Percentiles rank a stretch among this genome's conserved stretches.
Conservation (phyloP, 2,888 invertebrate species). For the Emmelina monodactyla region DNA sequence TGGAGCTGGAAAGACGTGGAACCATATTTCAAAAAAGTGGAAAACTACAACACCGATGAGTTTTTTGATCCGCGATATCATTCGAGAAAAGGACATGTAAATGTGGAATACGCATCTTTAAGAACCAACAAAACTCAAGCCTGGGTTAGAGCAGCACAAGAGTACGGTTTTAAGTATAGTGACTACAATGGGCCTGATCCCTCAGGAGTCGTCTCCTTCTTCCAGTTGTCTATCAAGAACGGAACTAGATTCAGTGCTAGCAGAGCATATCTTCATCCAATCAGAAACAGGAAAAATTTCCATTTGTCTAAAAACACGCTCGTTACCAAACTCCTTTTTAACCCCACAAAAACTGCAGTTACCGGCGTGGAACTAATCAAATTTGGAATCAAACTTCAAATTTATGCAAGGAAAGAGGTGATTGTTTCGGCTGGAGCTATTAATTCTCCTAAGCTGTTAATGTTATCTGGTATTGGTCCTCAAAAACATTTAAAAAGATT, state of each 20-base stretch:
- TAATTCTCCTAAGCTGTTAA: slow-evolving; percentile 80
- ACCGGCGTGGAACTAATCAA: slow-evolving; percentile 68
- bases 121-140: slow-evolving; percentile 64
- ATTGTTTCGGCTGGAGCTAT: slow-evolving; percentile 82
- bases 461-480: slow-evolving; percentile 83
- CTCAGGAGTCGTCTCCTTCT: slow-evolving; percentile 71
- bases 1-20: slow-evolving; percentile 74
- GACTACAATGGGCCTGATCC: slow-evolving; percentile 73
- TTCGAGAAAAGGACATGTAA: slow-evolving; percentile 66
- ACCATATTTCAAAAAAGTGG: slow-evolving; percentile 74
- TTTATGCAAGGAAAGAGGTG: slow-evolving; percentile 70
- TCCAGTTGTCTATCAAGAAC: slow-evolving; percentile 72
- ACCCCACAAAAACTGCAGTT: slow-evolving; percentile 57
- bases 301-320: slow-evolving; percentile 67
- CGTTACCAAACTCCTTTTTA: slow-evolving; percentile 67
- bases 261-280: slow-evolving; percentile 73
- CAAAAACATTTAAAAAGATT: slow-evolving; percentile 63
- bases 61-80: slow-evolving; percentile 60
- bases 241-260: slow-evolving; percentile 79
- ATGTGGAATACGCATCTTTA: slow-evolving; percentile 67
- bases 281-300: slow-evolving; percentile 66
- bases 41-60: slow-evolving; percentile 65
- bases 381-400: slow-evolving; percentile 41
- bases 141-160: slow-evolving; percentile 69
- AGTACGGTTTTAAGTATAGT: slow-evolving; percentile 68